Evolutionary conservation across 2,797 vertebrate species (phyloP).

Genomic region (Argya squamiceps): DNA sequence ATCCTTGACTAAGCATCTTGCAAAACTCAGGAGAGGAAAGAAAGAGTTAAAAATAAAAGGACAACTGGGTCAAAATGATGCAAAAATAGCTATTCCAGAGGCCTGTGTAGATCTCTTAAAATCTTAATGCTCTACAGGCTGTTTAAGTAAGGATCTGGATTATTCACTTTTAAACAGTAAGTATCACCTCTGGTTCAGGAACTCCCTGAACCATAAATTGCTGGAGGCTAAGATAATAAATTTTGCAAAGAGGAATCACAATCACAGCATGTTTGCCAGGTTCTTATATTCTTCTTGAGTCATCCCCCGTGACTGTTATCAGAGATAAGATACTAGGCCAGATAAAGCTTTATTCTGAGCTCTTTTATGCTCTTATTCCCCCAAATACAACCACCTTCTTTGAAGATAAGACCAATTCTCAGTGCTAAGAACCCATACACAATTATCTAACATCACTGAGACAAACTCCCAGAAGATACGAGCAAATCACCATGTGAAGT

Average conservation of each 20-base stretch:
- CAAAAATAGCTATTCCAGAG: not conserved
- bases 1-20: not conserved
- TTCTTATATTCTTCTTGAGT: not conserved
- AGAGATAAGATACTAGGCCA: not conserved
- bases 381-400: not conserved
- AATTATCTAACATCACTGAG: not conserved
- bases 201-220: slow-evolving; percentile 41
- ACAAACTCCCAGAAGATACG: not conserved
- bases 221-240: slow-evolving; percentile 38
- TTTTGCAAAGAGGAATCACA: slow-evolving; percentile 37
- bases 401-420: not conserved
- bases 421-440: not conserved
- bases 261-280: not conserved
- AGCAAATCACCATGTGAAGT: not conserved
- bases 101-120: not conserved
- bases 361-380: not conserved
- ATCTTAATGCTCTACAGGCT: not conserved
- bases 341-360: not conserved
- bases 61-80: not conserved
- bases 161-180: slow-evolving; percentile 27
- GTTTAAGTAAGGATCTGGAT: not conserved
- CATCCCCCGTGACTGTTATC: not conserved
- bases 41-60: not conserved
- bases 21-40: not conserved
- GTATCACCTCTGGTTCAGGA: slow-evolving; percentile 25